These are phyloP conservation scores for Nothocercus julius DNA, from an alignment of 2,113 vertebrate species.

Conservation along the genomic window DNA sequence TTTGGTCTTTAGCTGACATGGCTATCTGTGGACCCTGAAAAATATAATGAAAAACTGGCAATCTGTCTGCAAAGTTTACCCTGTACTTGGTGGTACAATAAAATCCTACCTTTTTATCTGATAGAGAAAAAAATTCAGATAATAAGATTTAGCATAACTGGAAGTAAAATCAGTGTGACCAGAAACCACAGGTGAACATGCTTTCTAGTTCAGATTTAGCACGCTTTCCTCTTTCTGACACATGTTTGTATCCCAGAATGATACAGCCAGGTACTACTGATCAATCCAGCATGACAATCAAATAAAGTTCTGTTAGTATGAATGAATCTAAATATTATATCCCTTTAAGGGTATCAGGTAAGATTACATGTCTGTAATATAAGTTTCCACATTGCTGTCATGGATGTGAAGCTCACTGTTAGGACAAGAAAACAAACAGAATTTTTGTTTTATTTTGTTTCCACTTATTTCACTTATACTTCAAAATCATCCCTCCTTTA, in stretches of 20 bases:
- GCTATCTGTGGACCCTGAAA: neutral
- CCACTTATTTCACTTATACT: neutral
- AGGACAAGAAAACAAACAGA: neutral
- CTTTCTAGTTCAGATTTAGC: neutral
- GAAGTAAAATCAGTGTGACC: slow-evolving; percentile 26
- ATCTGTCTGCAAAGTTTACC: neutral
- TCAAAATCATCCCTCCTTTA: neutral
- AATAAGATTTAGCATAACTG: neutral
- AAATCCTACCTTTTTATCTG: neutral
- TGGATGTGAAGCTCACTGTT: neutral
- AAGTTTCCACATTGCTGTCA: neutral
- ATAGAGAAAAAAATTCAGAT: neutral
- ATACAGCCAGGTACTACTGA: neutral
- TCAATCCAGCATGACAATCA: neutral
- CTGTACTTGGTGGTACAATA: neutral
- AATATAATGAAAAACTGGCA: neutral
- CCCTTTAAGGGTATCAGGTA: neutral
- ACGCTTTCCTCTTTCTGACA: neutral
- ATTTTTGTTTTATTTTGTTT: neutral
- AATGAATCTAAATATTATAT: neutral
- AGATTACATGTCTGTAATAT: neutral
- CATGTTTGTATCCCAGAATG: neutral
- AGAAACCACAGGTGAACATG: slow-evolving; percentile 2
- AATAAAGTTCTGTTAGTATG: neutral
- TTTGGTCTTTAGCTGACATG: neutral